Base-by-base conservation (phyloP, 2,797 vertebrate genomes). In the Cyclopterus lumpus region DNA sequence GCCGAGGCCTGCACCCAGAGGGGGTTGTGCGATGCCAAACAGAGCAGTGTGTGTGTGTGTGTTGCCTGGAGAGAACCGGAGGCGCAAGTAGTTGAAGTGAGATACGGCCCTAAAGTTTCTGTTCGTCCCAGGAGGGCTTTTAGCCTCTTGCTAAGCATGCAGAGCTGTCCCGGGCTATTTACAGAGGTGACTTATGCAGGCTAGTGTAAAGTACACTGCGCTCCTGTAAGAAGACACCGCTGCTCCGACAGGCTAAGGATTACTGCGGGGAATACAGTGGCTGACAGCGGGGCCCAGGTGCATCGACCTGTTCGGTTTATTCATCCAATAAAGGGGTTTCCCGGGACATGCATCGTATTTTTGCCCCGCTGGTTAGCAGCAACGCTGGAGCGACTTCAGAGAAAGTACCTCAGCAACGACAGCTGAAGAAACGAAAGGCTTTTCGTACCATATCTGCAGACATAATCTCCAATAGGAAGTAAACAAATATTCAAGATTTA, bases 151-250 rank as follows among this genome's bases (percentile, higher is more conserved):
- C 89, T 83, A 75, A 86, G 71, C 88, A 73, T 67, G 81, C 83
- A 78, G 77, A 48, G n/a, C 75, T 83, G 85, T 87, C 79, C 81
- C 24, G 57, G 71, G 82, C 92, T 91, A 93, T 94, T 93, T 92
- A 58, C 86, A 91, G 92, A 85, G 67, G 83, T 92, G 89, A 90
- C 92, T 91, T 88, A 87, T 87, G 86, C 71, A n/a, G 72, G 74
- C 70, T 57, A 48, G 76, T 76, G 83, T 86, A 80, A 91, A 46
- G 73, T 71, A 90, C 88, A 87, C 83, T 80, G 66, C 22, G 61
- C 71, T 68, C 44, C 73, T 92, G 91, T 88, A 94, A 94, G 89
- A 86, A 88, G 93, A 94, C 87, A 94, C 92, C 77, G 83, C 77
- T 58, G 72, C 77, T 80, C 75, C 83, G 84, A 77, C 75, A 79